Percentiles rank a stretch among this genome's conserved stretches.
Evolutionary conservation across 2,113 vertebrate species (phyloP).

Genomic region (Pampusana beccarii): DNA sequence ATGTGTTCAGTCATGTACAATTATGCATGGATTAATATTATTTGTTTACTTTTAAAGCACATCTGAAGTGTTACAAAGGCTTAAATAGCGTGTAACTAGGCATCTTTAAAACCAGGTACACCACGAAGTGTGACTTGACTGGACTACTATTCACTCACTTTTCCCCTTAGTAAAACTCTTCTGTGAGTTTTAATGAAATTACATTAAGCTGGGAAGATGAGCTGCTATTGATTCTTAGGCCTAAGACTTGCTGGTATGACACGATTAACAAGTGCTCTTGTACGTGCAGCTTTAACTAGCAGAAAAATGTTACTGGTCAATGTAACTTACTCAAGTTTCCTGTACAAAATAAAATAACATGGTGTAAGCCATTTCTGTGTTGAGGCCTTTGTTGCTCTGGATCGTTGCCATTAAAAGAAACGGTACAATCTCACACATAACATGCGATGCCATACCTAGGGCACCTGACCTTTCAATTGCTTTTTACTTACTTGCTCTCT

Average conservation of each 20-base stretch:
- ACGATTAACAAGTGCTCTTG: neutral
- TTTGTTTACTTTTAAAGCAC: constrained; percentile 62
- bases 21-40: constrained; percentile 23
- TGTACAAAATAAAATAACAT: neutral
- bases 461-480: neutral
- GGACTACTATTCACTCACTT: neutral
- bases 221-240: neutral
- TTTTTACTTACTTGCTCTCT: neutral
- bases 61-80: constrained; percentile 42
- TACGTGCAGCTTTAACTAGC: neutral
- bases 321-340: neutral
- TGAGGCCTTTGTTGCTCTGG: neutral
- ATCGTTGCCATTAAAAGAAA: neutral
- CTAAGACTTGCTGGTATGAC: neutral
- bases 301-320: neutral
- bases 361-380: neutral
- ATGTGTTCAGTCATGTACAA: neutral
- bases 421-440: neutral
- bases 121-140: neutral
- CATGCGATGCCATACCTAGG: neutral
- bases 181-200: neutral
- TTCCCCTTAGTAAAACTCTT: neutral
- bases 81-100: constrained; percentile 10
- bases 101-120: neutral
- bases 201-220: neutral